Percentiles rank a stretch among this genome's conserved stretches.
These are phyloP conservation scores for Cyclina sinensis DNA, from an alignment of 1,140 invertebrate genomes.

Conservation along the genomic window DNA sequence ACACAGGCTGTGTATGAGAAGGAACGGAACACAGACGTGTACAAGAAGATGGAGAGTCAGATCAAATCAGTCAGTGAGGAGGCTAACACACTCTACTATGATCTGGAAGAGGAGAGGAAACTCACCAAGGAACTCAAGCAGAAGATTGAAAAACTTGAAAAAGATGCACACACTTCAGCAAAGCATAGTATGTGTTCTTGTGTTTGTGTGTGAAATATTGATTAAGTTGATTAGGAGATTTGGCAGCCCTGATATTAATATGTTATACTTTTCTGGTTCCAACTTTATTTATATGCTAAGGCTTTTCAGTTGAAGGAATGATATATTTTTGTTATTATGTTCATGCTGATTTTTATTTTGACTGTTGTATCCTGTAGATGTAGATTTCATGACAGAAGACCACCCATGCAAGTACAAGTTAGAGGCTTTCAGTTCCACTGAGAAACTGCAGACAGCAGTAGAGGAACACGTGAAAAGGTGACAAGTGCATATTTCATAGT, in stretches of 20 bases:
- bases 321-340: no score
- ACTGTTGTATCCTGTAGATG: no score
- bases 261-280: no score
- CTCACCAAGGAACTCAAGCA: not conserved
- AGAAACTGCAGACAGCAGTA: not conserved
- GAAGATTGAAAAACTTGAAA: constrained; percentile 8
- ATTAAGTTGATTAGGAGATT: no score
- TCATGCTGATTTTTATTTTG: no score
- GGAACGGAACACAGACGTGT: constrained; percentile 12
- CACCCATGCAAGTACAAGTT: constrained; percentile 55
- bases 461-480: constrained; percentile 29
- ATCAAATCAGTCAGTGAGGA: constrained; percentile 22
- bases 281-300: no score
- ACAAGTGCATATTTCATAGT: not conserved
- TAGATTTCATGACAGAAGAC: constrained; percentile 41
- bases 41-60: constrained; percentile 25
- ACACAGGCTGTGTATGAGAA: constrained; percentile 15
- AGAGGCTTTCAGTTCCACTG: constrained; percentile 33
- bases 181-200: not conserved
- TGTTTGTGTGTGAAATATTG: no score
- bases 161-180: not conserved
- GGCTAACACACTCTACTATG: constrained; percentile 22
- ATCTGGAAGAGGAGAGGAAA: constrained; percentile 30
- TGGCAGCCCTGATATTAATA: no score
- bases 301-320: no score